These are phyloP conservation scores for Dendropsophus ebraccatus DNA, from an alignment of 2,113 vertebrate species.

Conservation along the genomic window DNA sequence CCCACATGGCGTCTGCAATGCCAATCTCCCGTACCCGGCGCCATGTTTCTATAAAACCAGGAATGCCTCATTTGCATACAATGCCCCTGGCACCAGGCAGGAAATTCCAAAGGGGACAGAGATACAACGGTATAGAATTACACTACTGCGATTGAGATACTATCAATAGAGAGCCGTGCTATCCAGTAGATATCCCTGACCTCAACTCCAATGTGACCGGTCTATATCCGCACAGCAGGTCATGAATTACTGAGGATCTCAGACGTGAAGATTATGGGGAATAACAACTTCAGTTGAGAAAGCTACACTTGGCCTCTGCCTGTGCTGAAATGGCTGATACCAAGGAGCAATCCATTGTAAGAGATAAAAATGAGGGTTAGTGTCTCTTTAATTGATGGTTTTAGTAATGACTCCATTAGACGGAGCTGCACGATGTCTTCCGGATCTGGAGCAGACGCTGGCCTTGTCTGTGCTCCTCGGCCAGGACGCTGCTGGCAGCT, in stretches of 20 bases:
- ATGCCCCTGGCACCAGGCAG: neutral
- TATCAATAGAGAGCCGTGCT: neutral
- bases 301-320: too few species aligned
- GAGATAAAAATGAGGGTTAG: neutral
- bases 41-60: neutral
- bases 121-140: neutral
- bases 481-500: constrained; percentile 13
- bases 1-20: neutral
- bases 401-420: neutral
- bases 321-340: too few species aligned
- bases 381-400: neutral
- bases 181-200: neutral
- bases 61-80: neutral
- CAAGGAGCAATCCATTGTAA: neutral
- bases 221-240: too few species aligned
- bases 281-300: too few species aligned
- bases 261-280: too few species aligned
- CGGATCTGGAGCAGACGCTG: neutral
- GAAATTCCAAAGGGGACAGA: neutral
- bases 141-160: neutral
- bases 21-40: neutral
- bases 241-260: too few species aligned
- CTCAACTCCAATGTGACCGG: too few species aligned
- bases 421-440: neutral
- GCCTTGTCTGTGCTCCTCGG: neutral